A percentile compares a stretch with the other conserved stretches of the same genome.
phyloP scores from a whole-genome alignment of 2,797 vertebrate genomes.

The Hoplostethus mediterraneus region DNA sequence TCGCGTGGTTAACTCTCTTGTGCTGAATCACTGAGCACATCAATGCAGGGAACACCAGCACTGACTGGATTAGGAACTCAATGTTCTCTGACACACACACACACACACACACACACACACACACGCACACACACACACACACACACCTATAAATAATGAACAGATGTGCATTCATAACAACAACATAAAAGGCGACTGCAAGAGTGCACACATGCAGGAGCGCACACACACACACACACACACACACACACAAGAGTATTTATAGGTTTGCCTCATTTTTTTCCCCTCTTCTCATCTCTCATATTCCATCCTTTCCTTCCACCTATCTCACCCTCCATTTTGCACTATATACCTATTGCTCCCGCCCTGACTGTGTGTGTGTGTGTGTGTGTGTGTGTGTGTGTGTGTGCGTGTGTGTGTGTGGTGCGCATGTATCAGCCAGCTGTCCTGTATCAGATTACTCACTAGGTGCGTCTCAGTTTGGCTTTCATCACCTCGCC shows the following conservation, averaged over 20 bases:
- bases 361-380: constrained; percentile 3
- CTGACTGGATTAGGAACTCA: constrained; percentile 59
- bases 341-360: constrained; percentile 16
- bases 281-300: constrained; percentile 35
- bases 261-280: constrained; percentile 12
- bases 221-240: constrained; percentile 34
- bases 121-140: constrained; percentile 1
- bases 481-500: constrained; percentile 72
- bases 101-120: constrained; percentile 2
- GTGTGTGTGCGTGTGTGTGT: constrained; percentile 15
- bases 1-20: constrained; percentile 64
- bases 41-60: constrained; percentile 59
- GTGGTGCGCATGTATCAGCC: constrained; percentile 41
- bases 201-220: constrained; percentile 8
- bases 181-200: constrained; percentile 49
- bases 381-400: constrained; percentile 19
- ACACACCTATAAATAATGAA: constrained; percentile 66
- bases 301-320: constrained; percentile 12
- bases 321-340: constrained; percentile 2
- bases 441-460: constrained; percentile 73
- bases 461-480: constrained; percentile 59
- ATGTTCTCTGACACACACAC: constrained; percentile 31
- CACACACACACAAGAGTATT: constrained; percentile 5
- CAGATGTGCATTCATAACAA: constrained; percentile 68
- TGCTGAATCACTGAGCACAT: constrained; percentile 75